Percentiles rank a stretch among this genome's conserved stretches.
These are phyloP conservation scores for Perithous albicinctus DNA, from an alignment of 2,888 invertebrate genomes.

Conservation along the genomic window DNA sequence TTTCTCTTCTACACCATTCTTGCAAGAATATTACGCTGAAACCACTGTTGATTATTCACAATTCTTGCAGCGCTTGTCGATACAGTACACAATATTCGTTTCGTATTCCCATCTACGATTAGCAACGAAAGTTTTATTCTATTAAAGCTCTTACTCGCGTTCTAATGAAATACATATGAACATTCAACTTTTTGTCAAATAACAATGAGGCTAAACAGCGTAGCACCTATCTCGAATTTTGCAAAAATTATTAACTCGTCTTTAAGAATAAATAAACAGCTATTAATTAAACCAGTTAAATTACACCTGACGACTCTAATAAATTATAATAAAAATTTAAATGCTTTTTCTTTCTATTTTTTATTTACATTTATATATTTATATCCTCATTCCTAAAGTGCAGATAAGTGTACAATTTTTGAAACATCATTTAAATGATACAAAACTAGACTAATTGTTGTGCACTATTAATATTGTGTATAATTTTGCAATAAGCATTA, in stretches of 20 bases:
- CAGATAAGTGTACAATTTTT: not conserved
- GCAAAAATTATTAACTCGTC: too few species aligned
- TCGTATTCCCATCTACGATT: not conserved
- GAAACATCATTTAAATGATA: too few species aligned
- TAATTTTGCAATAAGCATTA: not conserved
- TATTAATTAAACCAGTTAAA: too few species aligned
- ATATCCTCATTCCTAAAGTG: not conserved
- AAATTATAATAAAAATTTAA: not conserved
- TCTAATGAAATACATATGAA: not conserved
- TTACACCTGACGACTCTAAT: too few species aligned
- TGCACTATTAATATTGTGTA: not conserved
- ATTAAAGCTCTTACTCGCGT: not conserved
- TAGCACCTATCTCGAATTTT: too few species aligned
- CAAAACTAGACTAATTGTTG: too few species aligned
- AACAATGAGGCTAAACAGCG: too few species aligned
- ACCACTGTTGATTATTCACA: slow-evolving; percentile 11
- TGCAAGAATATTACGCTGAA: slow-evolving; percentile 56
- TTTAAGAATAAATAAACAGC: too few species aligned
- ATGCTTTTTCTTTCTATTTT: too few species aligned
- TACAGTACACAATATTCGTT: not conserved
- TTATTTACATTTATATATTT: too few species aligned
- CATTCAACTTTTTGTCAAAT: not conserved
- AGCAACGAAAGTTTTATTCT: not conserved
- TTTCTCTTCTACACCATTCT: slow-evolving; percentile 70
- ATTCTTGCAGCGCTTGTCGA: slow-evolving; percentile 3